Conservation (phyloP, 2,797 vertebrate species). For the Cossypha niveicapilla region DNA sequence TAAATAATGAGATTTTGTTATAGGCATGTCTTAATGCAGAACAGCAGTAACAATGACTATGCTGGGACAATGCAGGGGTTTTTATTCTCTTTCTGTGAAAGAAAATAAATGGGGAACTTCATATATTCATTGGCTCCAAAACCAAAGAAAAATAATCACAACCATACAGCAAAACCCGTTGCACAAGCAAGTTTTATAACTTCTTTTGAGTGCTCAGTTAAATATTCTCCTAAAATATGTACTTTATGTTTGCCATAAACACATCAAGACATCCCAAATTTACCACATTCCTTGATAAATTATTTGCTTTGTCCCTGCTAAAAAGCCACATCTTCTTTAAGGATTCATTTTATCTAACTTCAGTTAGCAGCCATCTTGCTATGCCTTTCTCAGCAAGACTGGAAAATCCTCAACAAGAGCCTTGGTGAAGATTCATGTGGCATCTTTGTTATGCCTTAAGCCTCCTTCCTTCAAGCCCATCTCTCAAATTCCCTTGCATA, state of each 20-base stretch:
- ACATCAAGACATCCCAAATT: constrained; percentile 27
- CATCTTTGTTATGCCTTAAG: neutral
- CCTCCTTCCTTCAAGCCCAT: neutral
- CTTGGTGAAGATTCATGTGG: neutral
- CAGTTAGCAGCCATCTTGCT: constrained; percentile 18
- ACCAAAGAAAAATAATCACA: constrained; percentile 26
- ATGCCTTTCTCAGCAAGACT: neutral
- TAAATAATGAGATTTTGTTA: constrained; percentile 26
- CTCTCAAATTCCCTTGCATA: neutral
- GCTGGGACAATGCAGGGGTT: neutral
- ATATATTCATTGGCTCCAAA: neutral
- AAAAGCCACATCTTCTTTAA: neutral
- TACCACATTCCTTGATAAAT: constrained; percentile 39
- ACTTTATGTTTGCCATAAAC: constrained; percentile 34
- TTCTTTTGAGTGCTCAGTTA: constrained; percentile 22
- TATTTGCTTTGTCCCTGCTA: constrained; percentile 6
- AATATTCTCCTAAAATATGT: constrained; percentile 18
- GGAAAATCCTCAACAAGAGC: neutral
- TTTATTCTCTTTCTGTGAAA: constrained; percentile 9
- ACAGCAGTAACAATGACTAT: constrained; percentile 37
- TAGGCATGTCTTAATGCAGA: constrained; percentile 39
- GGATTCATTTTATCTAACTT: constrained; percentile 13
- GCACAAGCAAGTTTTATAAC: constrained; percentile 33
- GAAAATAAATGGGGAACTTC: constrained; percentile 40
- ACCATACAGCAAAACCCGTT: neutral